Base-by-base conservation (phyloP, 2,888 invertebrate genomes). In the Smittia aterrima region DNA sequence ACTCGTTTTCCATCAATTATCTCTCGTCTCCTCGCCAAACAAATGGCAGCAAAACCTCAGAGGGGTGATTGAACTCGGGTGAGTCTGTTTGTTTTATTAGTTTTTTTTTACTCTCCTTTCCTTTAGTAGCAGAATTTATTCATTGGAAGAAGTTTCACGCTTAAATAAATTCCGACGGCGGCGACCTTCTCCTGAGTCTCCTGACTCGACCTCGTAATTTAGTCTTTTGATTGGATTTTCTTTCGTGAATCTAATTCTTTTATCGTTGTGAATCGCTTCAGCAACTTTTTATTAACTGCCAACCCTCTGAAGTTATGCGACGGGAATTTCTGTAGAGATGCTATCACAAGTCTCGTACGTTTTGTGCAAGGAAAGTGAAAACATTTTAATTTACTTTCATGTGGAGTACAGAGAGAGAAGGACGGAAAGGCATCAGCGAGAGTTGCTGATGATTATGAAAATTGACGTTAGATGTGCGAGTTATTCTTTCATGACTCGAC, bases 361-460 rank as follows among this genome's bases (percentile, higher is more conserved):
- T 11, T 53, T 62, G 24, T 18, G 22, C 2, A 20, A 13, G 47
- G 13, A 68, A 25, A 68, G 9, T 20, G 47, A 47, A 68, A 25
- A 68, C 25, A 47, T 68, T 68, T 68, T 47, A 68, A 47, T 68
- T 47, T 47, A 53, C 68, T 41, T 40, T 25, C n/a, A n/a, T n/a
- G n/a, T n/a, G n/a, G n/a, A n/a, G n/a, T n/a, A n/a, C n/a, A n/a
- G n/a, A n/a, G n/a, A 11, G 16, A 20, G 20, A 18, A 66, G 11
- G 22, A 32, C 1, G 25, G 64, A 64, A 38, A 32, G 16, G 38
- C 27, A 38, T 66, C 22, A 24, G 66, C 16, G 66, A 11, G 13
- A 3, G 47, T n/a, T 7, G 38, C 38, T 38, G 9, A 38, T 66
- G 27, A 38, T 66, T 32, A 66, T 66, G 66, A 66, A 38, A 66